Evolutionary conservation across 2,888 invertebrate species (phyloP).

Genomic region (Euclidia mi): DNA sequence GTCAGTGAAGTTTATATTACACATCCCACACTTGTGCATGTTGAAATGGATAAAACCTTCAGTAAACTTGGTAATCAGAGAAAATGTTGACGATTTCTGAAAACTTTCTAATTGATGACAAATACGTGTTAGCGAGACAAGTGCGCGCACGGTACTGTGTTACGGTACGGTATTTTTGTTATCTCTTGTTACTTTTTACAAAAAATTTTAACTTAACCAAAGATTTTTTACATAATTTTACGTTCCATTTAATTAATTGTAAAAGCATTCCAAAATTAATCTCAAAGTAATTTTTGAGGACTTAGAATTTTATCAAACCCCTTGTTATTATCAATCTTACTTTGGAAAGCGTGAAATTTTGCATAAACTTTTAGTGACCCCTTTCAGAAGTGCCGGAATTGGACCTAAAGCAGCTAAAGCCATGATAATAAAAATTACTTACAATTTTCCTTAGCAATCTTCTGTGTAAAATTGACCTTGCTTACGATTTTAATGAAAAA

Average conservation of each 20-base stretch:
- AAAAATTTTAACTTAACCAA: too few relatives aligned
- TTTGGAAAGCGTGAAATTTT: slow-evolving; percentile 12
- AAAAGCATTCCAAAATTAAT: slow-evolving; percentile 11
- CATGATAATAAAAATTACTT: slow-evolving; percentile 27
- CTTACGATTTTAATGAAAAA: slow-evolving; percentile 34
- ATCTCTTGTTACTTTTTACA: too few relatives aligned
- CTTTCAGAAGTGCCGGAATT: slow-evolving; percentile 16
- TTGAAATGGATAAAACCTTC: too few relatives aligned
- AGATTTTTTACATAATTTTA: background rate
- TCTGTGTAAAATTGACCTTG: slow-evolving; percentile 24
- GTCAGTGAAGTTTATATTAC: too few relatives aligned
- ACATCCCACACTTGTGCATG: too few relatives aligned
- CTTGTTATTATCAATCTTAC: slow-evolving; percentile 33
- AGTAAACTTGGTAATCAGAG: too few relatives aligned
- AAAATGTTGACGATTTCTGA: too few relatives aligned
- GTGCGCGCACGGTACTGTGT: too few relatives aligned
- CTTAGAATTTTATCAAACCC: slow-evolving; percentile 5
- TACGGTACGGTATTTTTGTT: too few relatives aligned
- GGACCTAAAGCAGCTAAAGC: background rate
- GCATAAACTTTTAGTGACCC: slow-evolving; percentile 25
- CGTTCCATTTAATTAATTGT: background rate
- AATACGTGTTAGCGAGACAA: too few relatives aligned
- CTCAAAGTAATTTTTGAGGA: background rate
- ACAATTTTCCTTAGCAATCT: slow-evolving; percentile 27
- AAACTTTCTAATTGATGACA: too few relatives aligned